Conservation (phyloP, 2,888 invertebrate species). For the Trilocha varians region DNA sequence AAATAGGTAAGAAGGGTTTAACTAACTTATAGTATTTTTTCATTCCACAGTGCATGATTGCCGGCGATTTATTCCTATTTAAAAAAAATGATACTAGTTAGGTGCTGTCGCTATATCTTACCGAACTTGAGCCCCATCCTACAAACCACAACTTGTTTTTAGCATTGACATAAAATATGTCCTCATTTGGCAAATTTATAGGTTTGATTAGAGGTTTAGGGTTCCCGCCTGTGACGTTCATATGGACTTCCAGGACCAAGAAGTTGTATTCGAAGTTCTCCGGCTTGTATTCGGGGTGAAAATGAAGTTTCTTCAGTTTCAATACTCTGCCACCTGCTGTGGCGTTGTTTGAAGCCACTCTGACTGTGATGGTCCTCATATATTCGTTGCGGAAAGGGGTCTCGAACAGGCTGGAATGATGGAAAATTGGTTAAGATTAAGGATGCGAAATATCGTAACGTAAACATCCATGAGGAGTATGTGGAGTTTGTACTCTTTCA, state of each 20-base stretch:
- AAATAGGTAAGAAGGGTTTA: too few relatives aligned
- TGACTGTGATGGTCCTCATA: constrained; percentile 53
- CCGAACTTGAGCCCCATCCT: constrained; percentile 62
- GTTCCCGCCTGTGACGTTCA: constrained; percentile 36
- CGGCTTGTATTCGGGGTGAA: constrained; percentile 65
- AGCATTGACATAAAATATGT: constrained; percentile 36
- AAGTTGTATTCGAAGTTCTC: constrained; percentile 53
- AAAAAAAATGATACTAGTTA: too few relatives aligned
- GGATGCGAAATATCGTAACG: too few relatives aligned
- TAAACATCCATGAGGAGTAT: too few relatives aligned
- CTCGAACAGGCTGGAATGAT: constrained; percentile 57
- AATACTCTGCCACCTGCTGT: constrained; percentile 46
- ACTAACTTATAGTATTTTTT: too few relatives aligned
- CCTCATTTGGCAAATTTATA: constrained; percentile 30
- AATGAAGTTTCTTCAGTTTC: constrained; percentile 48
- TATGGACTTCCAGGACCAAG: constrained; percentile 44
- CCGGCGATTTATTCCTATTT: not conserved
- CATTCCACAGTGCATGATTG: too few relatives aligned
- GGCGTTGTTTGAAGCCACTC: constrained; percentile 55
- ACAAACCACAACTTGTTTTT: constrained; percentile 44
- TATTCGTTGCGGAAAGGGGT: constrained; percentile 63
- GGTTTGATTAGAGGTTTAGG: constrained; percentile 17
- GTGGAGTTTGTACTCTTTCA: too few relatives aligned
- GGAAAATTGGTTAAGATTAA: too few relatives aligned
- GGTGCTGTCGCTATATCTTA: constrained; percentile 26